phyloP scores from a whole-genome alignment of 92 coral and sea anemone species.

The Umimayanthus chanpuru region DNA sequence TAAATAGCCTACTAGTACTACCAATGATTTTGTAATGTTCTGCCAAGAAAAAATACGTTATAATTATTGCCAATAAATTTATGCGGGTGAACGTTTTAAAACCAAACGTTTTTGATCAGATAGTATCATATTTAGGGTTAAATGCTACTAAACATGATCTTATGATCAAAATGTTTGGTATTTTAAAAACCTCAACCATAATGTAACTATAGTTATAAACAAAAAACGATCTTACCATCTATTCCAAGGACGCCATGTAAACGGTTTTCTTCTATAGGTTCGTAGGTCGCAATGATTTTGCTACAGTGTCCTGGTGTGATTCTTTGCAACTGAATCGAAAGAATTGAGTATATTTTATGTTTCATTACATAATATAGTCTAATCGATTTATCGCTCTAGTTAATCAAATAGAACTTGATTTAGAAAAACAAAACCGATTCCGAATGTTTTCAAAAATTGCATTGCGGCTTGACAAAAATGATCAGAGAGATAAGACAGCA shows the following conservation, averaged over 20 bases:
- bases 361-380: not conserved
- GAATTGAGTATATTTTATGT: not conserved
- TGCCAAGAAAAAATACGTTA: too few species aligned
- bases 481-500: too few species aligned
- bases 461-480: too few species aligned
- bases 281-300: slow-evolving; percentile 65
- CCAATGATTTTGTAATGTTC: too few species aligned
- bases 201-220: not conserved
- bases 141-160: too few species aligned
- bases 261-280: slow-evolving; percentile 70
- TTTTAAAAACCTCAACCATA: not conserved
- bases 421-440: not conserved
- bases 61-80: too few species aligned
- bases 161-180: too few species aligned
- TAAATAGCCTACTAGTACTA: too few species aligned
- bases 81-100: not conserved
- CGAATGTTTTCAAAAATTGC: too few species aligned
- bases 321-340: slow-evolving; percentile 44
- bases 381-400: not conserved
- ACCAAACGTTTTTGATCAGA: too few species aligned
- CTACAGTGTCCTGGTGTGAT: slow-evolving; percentile 62
- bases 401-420: not conserved
- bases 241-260: slow-evolving; percentile 64
- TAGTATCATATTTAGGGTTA: too few species aligned
- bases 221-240: slow-evolving; percentile 58